Evolutionary conservation across 2,888 invertebrate genomes (phyloP).

Genomic region (Drosophila mimetica): DNA sequence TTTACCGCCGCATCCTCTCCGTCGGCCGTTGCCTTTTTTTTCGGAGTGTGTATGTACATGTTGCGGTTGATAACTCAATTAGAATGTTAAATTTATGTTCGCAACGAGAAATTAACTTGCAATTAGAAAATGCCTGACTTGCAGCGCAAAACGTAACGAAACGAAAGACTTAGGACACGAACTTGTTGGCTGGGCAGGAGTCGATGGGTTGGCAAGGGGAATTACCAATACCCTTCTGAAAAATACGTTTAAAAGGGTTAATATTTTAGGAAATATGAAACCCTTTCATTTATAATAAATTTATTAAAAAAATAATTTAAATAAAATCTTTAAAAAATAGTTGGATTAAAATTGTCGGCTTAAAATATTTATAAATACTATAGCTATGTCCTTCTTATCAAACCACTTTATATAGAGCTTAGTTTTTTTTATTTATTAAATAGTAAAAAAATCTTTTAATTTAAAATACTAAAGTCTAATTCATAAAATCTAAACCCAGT

Average conservation of each 20-base stretch:
- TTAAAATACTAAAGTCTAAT: too few species aligned
- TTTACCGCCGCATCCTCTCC: conserved; percentile 26
- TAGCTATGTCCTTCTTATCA: too few species aligned
- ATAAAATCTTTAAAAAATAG: too few species aligned
- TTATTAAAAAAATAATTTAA: too few species aligned
- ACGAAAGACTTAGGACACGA: conserved; percentile 72
- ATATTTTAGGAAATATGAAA: too few species aligned
- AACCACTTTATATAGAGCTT: too few species aligned
- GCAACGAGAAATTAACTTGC: conserved; percentile 81
- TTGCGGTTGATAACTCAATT: conserved; percentile 82
- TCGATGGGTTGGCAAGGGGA: not conserved
- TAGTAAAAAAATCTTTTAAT: too few species aligned
- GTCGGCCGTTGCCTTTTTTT: conserved; percentile 32
- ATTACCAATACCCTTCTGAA: conserved; percentile 23
- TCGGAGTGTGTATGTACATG: conserved; percentile 63
- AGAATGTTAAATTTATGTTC: conserved; percentile 82
- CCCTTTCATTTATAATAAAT: too few species aligned
- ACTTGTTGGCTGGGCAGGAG: conserved; percentile 59
- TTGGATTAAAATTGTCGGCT: too few species aligned
- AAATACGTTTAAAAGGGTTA: too few species aligned
- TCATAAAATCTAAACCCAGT: not conserved
- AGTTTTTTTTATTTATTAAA: too few species aligned
- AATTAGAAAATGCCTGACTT: conserved; percentile 75
- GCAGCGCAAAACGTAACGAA: conserved; percentile 41
- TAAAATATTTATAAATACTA: too few species aligned